These are phyloP conservation scores for Lymantria dispar DNA, from an alignment of 2,888 invertebrate genomes.

Conservation along the genomic window DNA sequence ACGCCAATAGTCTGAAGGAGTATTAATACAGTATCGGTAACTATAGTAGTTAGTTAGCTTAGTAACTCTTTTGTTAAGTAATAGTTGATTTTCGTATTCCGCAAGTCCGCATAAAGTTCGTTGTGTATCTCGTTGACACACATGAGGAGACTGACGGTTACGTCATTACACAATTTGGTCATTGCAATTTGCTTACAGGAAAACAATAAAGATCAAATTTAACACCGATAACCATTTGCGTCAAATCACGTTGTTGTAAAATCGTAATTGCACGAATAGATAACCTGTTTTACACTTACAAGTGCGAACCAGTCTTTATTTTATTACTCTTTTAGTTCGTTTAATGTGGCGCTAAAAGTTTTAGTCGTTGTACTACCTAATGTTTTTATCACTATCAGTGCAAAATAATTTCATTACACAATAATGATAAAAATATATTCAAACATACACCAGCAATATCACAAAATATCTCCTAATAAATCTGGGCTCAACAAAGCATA, in stretches of 20 bases:
- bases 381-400: too few relatives aligned
- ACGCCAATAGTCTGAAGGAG: too few relatives aligned
- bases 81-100: constrained; percentile 25
- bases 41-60: too few relatives aligned
- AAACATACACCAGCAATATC: too few relatives aligned
- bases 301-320: constrained; percentile 54
- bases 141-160: constrained; percentile 20
- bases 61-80: constrained; percentile 8
- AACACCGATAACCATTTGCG: constrained; percentile 43
- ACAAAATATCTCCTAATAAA: too few relatives aligned
- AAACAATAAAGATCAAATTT: constrained; percentile 44
- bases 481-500: too few relatives aligned
- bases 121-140: constrained; percentile 26
- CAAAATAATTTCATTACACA: too few relatives aligned
- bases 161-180: constrained; percentile 30
- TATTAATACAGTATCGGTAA: too few relatives aligned
- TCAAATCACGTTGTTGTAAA: constrained; percentile 51
- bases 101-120: constrained; percentile 16
- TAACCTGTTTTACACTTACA: constrained; percentile 60
- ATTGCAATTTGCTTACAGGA: constrained; percentile 31
- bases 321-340: constrained; percentile 30
- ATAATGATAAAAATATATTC: too few relatives aligned
- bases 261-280: constrained; percentile 49
- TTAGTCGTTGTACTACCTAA: too few relatives aligned
- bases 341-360: background rate